Conservation (phyloP, 1,140 invertebrate species). For the Dolichoris vasculosae region DNA sequence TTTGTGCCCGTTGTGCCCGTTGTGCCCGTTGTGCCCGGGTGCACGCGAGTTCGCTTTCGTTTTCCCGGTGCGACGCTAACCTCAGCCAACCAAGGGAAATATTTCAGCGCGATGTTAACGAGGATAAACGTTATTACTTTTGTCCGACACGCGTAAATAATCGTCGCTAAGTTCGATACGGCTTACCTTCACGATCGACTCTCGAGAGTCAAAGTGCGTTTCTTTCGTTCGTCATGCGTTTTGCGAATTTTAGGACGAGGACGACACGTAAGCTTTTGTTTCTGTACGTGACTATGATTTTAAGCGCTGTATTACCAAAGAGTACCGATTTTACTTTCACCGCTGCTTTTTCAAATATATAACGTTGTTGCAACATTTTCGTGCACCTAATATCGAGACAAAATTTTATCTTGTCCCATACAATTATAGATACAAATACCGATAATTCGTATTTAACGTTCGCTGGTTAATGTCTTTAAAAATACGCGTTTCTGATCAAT, state of each 20-base stretch:
- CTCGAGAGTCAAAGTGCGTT: too few relatives aligned
- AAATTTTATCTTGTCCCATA: neutral
- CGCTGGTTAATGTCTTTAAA: neutral
- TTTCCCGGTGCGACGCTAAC: neutral
- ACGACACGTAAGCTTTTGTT: too few relatives aligned
- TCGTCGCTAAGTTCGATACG: neutral
- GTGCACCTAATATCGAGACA: too few relatives aligned
- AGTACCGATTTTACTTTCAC: neutral
- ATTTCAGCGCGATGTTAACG: neutral
- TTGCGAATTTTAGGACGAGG: neutral
- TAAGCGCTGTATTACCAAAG: neutral
- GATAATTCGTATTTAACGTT: neutral
- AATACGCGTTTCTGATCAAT: neutral
- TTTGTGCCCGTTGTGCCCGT: neutral
- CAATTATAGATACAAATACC: neutral
- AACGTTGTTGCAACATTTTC: neutral
- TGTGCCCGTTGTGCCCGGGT: too few relatives aligned
- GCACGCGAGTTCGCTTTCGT: neutral
- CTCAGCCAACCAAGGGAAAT: neutral
- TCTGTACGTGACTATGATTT: neutral
- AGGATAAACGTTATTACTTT: neutral
- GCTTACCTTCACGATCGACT: neutral
- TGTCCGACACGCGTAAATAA: too few relatives aligned
- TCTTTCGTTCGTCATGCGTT: too few relatives aligned
- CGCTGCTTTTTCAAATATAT: neutral